Evolutionary conservation across 2,113 vertebrate species (phyloP), one percentile per base, ranked within the genome.

Genomic region (Notarius lentiginosus): DNA sequence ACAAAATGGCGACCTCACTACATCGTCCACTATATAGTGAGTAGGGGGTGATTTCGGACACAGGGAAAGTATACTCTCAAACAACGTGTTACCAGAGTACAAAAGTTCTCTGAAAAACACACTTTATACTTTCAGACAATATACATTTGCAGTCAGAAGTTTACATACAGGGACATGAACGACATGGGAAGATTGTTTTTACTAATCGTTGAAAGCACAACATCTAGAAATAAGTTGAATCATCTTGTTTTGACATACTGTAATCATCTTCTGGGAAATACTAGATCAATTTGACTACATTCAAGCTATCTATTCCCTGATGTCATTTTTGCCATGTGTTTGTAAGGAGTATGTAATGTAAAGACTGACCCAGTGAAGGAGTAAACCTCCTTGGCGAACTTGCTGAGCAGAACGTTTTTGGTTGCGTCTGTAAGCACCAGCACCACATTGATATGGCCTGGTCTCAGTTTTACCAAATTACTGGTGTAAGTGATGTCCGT

Each of bases 401-500:
- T 99, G 96, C 99, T 98, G 2, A 99, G 97, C 7, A 99, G 95
- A 20, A 94, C 91, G 15, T 97, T 97, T 92, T 99, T 99, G 89
- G 97, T 97, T 53, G 96, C 91, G 58, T 95, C 95, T 0, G 98
- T 97, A n/a, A 99, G 96, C 82, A 99, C 96, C 88, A 99, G 94
- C 83, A 99, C 97, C n/a, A 99, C 97, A 0, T 99, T 99, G 91
- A 99, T 97, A 92, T 99, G 97, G 4, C 98, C 98, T 0, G 98
- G 98, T 90, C 98, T 93, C 90, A 99, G 94, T 88, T 97, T 97
- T 6, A 99, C 97, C 90, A 99, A 83, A 93, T 99, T 99, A 88
- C 98, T 99, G 85, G 93, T 95, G 91, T 99, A 99, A 0, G 98
- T 99, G 88, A 99, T 96, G 58, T 99, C 96, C 0, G 98, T 99